A percentile compares a stretch with the other conserved stretches of the same genome.
These are phyloP conservation scores for Himantopus leucocephalus DNA, from an alignment of 2,113 vertebrate genomes.

Conservation along the genomic window DNA sequence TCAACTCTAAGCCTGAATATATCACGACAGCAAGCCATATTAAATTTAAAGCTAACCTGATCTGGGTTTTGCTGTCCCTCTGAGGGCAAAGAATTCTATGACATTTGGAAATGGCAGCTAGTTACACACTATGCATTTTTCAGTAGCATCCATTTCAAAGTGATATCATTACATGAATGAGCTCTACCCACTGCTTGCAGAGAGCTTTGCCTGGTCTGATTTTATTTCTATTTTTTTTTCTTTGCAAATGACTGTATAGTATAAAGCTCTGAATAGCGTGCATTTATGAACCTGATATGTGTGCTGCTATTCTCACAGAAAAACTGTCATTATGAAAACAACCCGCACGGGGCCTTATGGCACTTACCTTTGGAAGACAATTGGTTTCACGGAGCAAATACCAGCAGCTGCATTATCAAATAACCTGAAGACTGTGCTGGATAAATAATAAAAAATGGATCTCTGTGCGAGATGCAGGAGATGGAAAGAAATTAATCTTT, in stretches of 20 bases:
- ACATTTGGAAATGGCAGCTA: slow-evolving; percentile 1
- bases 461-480: not conserved
- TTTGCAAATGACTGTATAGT: not conserved
- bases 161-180: not conserved
- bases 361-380: not conserved
- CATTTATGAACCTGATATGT: not conserved
- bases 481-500: not conserved
- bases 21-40: not conserved
- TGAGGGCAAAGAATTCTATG: not conserved
- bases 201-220: not conserved
- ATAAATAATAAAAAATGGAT: not conserved
- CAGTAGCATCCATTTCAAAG: not conserved
- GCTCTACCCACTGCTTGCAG: not conserved
- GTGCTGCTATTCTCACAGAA: not conserved
- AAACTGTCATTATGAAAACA: not conserved
- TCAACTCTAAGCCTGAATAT: not conserved
- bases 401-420: not conserved
- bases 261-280: not conserved
- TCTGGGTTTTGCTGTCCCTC: not conserved
- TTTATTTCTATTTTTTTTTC: not conserved
- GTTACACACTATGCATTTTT: not conserved
- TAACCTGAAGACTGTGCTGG: not conserved
- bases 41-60: not conserved
- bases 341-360: not conserved
- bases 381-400: not conserved